Percentiles rank a stretch among this genome's conserved stretches.
These are phyloP conservation scores for Ictalurus furcatus DNA, from an alignment of 2,113 vertebrate species.

Conservation along the genomic window DNA sequence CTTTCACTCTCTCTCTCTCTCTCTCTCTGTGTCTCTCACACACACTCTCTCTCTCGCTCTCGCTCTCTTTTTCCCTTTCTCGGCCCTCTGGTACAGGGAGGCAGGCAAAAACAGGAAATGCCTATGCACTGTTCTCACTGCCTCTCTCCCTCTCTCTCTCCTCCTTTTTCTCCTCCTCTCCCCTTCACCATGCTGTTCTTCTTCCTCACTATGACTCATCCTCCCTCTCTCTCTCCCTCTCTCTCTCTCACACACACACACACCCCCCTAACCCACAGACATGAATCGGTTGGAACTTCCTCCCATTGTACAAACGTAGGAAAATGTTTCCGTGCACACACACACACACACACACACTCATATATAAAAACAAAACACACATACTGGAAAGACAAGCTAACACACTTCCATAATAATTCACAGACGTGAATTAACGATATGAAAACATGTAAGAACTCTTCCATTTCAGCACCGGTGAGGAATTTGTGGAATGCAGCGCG, in stretches of 20 bases:
- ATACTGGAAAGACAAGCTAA: slow-evolving; percentile 20
- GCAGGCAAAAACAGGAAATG: slow-evolving; percentile 74
- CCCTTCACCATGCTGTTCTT: slow-evolving; percentile 21
- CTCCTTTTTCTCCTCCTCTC: slow-evolving; percentile 13
- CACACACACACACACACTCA: slow-evolving; percentile 27
- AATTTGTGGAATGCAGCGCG: slow-evolving; percentile 66
- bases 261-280: slow-evolving; percentile 35
- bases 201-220: slow-evolving; percentile 69
- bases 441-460: slow-evolving; percentile 26
- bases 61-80: slow-evolving; percentile 48
- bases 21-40: slow-evolving; percentile 42
- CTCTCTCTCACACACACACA: background rate
- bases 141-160: slow-evolving; percentile 36
- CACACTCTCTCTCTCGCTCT: slow-evolving; percentile 26
- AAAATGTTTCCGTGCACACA: slow-evolving; percentile 41
- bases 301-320: slow-evolving; percentile 67
- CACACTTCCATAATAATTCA: slow-evolving; percentile 29
- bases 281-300: slow-evolving; percentile 65
- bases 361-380: slow-evolving; percentile 26
- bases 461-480: slow-evolving; percentile 61
- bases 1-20: slow-evolving; percentile 56
- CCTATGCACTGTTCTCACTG: slow-evolving; percentile 63
- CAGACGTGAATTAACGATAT: background rate
- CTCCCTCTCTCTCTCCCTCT: background rate
- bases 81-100: slow-evolving; percentile 57